Evolutionary conservation across 1,140 invertebrate species (phyloP).

Genomic region (Papilio aristodemus): DNA sequence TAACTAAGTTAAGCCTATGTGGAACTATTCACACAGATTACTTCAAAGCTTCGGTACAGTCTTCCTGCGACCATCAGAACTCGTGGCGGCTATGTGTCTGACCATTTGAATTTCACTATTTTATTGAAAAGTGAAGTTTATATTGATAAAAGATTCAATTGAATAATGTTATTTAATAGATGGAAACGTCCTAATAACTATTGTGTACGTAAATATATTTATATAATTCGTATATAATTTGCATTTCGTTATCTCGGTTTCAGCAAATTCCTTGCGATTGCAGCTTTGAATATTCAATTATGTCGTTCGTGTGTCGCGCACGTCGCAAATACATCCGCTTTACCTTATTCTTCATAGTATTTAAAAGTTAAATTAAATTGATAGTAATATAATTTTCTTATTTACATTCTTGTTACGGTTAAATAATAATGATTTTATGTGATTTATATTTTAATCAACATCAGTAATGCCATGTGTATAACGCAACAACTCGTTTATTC

Average conservation of each 20-base stretch:
- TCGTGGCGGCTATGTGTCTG: neutral
- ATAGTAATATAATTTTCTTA: too few relatives aligned
- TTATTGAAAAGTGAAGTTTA: too few relatives aligned
- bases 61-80: neutral
- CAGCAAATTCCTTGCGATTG: neutral
- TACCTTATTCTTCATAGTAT: too few relatives aligned
- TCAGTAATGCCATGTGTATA: neutral
- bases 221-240: neutral
- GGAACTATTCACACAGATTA: neutral
- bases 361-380: too few relatives aligned
- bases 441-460: neutral
- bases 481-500: neutral
- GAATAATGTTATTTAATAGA: too few relatives aligned
- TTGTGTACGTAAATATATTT: neutral
- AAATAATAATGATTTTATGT: too few relatives aligned
- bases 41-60: neutral
- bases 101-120: neutral
- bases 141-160: too few relatives aligned
- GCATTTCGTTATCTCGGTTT: neutral
- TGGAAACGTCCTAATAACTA: too few relatives aligned
- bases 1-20: neutral
- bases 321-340: neutral
- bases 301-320: neutral
- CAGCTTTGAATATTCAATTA: neutral
- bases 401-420: too few relatives aligned